Base-by-base conservation (phyloP, 2,888 invertebrate genomes). In the Polymixis flavicincta region DNA sequence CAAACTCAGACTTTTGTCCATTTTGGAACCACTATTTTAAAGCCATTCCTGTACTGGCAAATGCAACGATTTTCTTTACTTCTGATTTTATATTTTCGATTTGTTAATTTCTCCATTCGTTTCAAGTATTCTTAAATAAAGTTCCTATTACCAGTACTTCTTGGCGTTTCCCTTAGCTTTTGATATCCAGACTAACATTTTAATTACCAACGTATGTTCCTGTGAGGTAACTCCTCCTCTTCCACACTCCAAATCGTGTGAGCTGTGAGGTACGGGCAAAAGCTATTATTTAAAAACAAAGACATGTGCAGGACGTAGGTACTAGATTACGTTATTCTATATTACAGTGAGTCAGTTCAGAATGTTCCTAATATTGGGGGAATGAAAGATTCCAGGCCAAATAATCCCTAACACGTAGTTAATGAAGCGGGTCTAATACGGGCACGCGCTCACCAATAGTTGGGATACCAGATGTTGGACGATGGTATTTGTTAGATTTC, bases 341-440 rank as follows among this genome's bases (percentile, higher is more conserved):
- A 52, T n/a, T 52, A 11, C n/a, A 54, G 13, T 54, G 11, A 54
- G 5, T 25, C 55, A 28, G 22, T 65, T 65, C 28, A 65, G 54
- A 74, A 74, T 66, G 37, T 57, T 57, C 22, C 17, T 66, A 66
- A 70, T 70, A 63, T 61, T 54, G 60, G 60, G 57, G 50, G 48
- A 57, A 77, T 70, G 28, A 45, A 71, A 68, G 71, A 80, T 76
- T 68, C 37, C 50, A 19, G 0, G 59, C 25, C 50, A 14, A 71
- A 80, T 71, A 71, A 80, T 80, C 55, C 52, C 32, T 1, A 13
- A 50, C 70, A 80, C 70, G 80, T 74, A 80, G 48, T 80, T 80
- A 75, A 71, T 71, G 67, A 71, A 52, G 14, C 55, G 67, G 22
- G 5, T 59, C 13, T 71, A 68, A 59, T 28, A 65, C 60, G 14